Evolutionary conservation across 2,113 vertebrate species (phyloP), one percentile per base, ranked within the genome.

Genomic region (Anolis sagrei): DNA sequence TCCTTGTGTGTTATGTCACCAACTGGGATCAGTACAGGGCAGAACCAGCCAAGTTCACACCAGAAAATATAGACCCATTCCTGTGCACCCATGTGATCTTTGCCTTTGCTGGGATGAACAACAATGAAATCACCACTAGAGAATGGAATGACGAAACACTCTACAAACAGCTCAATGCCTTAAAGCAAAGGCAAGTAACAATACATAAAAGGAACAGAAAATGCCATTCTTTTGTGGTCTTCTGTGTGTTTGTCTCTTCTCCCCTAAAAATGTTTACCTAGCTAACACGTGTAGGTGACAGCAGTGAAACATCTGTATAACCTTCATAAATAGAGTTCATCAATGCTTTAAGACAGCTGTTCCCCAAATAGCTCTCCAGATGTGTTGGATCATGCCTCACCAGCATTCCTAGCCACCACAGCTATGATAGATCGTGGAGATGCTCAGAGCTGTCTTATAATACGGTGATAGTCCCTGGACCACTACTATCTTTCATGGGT

Each of bases 21-120:
- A 97, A 96, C 90, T 97, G 97, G 96, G 94, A 95, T 84, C 96
- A 97, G 92, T 96, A 97, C 87, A 93, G 96, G 36, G 92, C 93
- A 2, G 77, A 80, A 27, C 18, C 1, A 36, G 96, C 75, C 18
- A 95, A 91, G 68, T 97, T 96, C 90, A 93, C 90, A 0, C 48
- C 95, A 1, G 94, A 95, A 7, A 93, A 97, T 69, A 91, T 97
- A 1, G 96, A 97, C 84, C 96, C 97, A 0, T 96, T 94, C 92
- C 91, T 97, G 66, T 97, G 97, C 93, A 97, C 96, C 6, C 96
- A 97, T 25, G 83, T 97, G 49, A 89, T 97, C 85, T 97, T 96
- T 18, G 1, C 84, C 18, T 79, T 97, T 88, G 95, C 96, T 89
- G 95, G 92, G 62, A 95, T 97, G 81, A 76, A 76, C 66, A 91